Evolutionary conservation across 2,888 invertebrate genomes (phyloP).

Genomic region (Drosophila falleni): DNA sequence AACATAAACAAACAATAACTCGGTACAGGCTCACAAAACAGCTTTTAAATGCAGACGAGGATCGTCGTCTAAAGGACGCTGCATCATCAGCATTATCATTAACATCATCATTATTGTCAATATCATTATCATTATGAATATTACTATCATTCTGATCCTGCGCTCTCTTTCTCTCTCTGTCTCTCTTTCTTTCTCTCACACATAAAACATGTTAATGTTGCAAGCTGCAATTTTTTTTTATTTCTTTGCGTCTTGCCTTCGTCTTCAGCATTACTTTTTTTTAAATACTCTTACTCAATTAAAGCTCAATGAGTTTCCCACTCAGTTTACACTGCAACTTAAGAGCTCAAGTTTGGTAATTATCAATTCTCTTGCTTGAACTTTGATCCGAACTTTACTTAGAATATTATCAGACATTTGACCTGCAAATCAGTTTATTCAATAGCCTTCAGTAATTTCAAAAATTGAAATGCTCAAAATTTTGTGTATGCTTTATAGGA

Average conservation of each 20-base stretch:
- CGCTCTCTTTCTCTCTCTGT: not conserved
- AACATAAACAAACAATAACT: slow-evolving; percentile 17
- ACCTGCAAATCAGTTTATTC: not conserved
- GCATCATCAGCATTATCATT: slow-evolving; percentile 5
- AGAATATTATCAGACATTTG: not conserved
- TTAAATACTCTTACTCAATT: slow-evolving; percentile 36
- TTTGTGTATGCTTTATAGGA: no score
- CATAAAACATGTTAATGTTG: slow-evolving; percentile 74
- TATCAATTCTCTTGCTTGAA: not conserved
- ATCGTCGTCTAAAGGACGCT: slow-evolving; percentile 25
- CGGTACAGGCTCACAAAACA: slow-evolving; percentile 9
- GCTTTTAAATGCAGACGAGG: slow-evolving; percentile 1
- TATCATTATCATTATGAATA: not conserved
- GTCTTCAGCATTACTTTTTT: slow-evolving; percentile 3
- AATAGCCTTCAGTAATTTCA: no score
- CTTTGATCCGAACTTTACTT: not conserved
- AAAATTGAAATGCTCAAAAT: no score
- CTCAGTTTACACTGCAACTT: not conserved
- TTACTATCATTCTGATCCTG: not conserved
- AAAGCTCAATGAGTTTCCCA: not conserved
- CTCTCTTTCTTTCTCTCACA: not conserved
- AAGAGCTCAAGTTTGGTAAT: not conserved
- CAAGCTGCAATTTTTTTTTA: slow-evolving; percentile 69
- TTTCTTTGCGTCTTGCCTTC: not conserved
- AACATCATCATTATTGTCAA: not conserved